A percentile compares a stretch with the other conserved stretches of the same genome.
Evolutionary conservation across 2,888 invertebrate species (phyloP).

Genomic region (Nomada flava): DNA sequence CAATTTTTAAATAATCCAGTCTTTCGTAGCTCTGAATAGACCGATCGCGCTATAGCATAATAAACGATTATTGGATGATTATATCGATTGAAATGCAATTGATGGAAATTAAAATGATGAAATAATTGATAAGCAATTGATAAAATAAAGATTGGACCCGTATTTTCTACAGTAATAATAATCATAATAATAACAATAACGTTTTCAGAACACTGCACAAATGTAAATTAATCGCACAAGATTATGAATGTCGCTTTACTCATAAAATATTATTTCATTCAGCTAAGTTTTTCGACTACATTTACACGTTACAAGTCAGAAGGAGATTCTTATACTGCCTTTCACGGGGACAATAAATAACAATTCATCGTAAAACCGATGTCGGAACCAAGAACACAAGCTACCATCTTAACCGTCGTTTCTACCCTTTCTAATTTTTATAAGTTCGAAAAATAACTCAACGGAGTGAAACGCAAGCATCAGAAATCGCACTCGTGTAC

Average conservation of each 20-base stretch:
- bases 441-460: not conserved
- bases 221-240: conserved; percentile 56
- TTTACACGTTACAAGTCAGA: conserved; percentile 24
- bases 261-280: not conserved
- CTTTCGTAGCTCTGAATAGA: not conserved
- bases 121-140: not conserved
- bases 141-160: conserved; percentile 3
- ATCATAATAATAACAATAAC: not conserved
- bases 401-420: not conserved
- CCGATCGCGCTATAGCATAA: not conserved
- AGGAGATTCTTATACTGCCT: conserved; percentile 50
- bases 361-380: conserved; percentile 28
- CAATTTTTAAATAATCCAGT: not conserved
- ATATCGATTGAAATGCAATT: not conserved
- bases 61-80: not conserved
- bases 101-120: not conserved
- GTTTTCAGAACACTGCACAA: conserved; percentile 36
- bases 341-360: conserved; percentile 65
- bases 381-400: conserved; percentile 10
- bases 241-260: not conserved
- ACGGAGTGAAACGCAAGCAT: conserved; percentile 61
- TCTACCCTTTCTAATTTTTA: conserved; percentile 1
- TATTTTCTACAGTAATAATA: conserved; percentile 14
- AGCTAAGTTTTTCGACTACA: conserved; percentile 11
- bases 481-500: conserved; percentile 71